Conservation (phyloP, 23 tunicate species). For the Botrylloides violaceus region DNA sequence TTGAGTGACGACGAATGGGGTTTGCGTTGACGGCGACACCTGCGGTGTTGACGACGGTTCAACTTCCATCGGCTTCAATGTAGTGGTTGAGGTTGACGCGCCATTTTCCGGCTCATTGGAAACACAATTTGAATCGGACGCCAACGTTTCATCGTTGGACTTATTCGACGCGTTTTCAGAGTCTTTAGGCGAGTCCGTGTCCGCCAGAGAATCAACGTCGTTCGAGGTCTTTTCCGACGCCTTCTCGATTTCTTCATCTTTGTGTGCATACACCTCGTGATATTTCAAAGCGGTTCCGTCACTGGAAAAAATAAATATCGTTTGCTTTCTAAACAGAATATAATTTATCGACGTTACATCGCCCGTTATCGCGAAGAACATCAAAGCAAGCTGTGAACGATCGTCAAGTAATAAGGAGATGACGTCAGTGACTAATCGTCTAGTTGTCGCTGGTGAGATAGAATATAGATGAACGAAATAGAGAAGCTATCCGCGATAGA, state of each 20-base stretch:
- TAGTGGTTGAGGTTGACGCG: not conserved
- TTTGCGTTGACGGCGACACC: not conserved
- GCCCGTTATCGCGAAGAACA: no score
- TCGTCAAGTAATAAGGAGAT: no score
- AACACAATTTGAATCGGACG: not conserved
- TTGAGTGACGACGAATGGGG: slow-evolving; percentile 12
- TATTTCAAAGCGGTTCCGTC: slow-evolving; percentile 53
- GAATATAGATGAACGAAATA: no score
- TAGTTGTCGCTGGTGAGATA: no score
- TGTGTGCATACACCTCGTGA: slow-evolving; percentile 75
- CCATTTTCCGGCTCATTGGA: not conserved
- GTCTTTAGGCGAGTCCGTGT: slow-evolving; percentile 20
- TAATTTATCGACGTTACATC: not conserved
- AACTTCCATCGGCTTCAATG: slow-evolving; percentile 1
- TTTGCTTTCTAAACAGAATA: not conserved
- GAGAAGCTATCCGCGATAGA: no score
- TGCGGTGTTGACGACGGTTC: no score
- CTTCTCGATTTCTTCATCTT: slow-evolving; percentile 16
- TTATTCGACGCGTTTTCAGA: slow-evolving; percentile 3
- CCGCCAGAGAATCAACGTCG: slow-evolving; percentile 1
- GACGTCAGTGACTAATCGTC: no score
- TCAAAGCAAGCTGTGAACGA: no score
- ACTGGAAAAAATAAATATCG: slow-evolving; percentile 12
- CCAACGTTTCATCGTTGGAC: not conserved
- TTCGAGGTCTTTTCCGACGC: slow-evolving; percentile 14